Evolutionary conservation across 2,888 invertebrate genomes (phyloP).

Genomic region (Drosophila pseudotakahashii): DNA sequence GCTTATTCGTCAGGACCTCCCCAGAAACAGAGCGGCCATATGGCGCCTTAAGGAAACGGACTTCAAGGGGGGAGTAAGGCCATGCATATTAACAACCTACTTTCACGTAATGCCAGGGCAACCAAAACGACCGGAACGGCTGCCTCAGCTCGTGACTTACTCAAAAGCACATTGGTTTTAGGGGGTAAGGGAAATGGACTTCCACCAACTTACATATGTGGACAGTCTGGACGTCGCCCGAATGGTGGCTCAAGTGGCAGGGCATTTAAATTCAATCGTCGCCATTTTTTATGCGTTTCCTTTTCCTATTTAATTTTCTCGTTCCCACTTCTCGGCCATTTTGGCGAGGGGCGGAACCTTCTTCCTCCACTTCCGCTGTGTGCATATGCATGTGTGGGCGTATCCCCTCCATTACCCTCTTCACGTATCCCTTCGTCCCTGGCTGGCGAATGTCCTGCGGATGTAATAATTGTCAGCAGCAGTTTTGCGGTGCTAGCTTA

Average conservation of each 20-base stretch:
- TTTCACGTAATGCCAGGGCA: constrained; percentile 64
- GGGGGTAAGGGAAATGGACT: constrained; percentile 58
- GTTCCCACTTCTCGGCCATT: constrained; percentile 41
- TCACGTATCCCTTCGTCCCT: constrained; percentile 9
- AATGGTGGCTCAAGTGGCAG: constrained; percentile 59
- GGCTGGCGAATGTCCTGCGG: constrained; percentile 62
- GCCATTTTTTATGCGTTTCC: constrained; percentile 73
- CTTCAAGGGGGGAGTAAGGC: constrained; percentile 64
- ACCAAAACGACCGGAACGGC: constrained; percentile 60
- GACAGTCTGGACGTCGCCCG: constrained; percentile 21
- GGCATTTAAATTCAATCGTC: constrained; percentile 78
- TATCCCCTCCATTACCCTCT: constrained; percentile 13
- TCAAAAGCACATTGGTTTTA: constrained; percentile 65
- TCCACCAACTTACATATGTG: constrained; percentile 1
- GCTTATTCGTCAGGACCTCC: constrained; percentile 9
- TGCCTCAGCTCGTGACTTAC: constrained; percentile 57
- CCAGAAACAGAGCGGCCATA: constrained; percentile 12
- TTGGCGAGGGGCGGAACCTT: constrained; percentile 12
- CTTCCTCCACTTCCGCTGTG: constrained; percentile 19
- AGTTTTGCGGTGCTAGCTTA: constrained; percentile 67
- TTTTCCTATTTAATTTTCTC: constrained; percentile 75
- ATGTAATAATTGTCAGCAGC: constrained; percentile 79
- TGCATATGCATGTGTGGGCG: constrained; percentile 24
- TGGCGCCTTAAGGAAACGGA: constrained; percentile 3
- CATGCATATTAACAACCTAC: constrained; percentile 83